phyloP scores from a whole-genome alignment of 1,140 invertebrate species.

The Heterodera schachtii region DNA sequence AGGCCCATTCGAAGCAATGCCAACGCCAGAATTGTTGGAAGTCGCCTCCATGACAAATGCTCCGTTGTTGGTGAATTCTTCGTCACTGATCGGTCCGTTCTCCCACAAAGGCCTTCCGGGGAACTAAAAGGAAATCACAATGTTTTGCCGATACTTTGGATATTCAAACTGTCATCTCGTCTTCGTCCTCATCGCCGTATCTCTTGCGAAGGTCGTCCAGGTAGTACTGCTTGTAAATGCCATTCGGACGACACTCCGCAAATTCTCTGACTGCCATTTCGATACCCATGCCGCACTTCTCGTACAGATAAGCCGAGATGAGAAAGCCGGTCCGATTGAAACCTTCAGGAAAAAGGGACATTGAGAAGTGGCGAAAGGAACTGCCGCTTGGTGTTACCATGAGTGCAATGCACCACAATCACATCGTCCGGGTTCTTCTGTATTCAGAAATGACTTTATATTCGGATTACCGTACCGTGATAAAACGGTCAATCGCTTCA shows the following conservation, averaged over 20 bases:
- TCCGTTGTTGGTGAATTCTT: conserved; percentile 27
- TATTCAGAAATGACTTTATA: conserved; percentile 12
- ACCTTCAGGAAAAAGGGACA: conserved; percentile 65
- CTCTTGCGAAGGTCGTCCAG: conserved; percentile 64
- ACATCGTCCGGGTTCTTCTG: conserved; percentile 52
- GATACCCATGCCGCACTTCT: conserved; percentile 76
- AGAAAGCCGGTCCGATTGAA: conserved; percentile 96
- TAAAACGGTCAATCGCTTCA: conserved; percentile 57
- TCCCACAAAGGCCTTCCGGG: conserved; percentile 58
- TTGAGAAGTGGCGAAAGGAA: neutral
- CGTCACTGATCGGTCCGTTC: conserved; percentile 33
- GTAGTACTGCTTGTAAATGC: conserved; percentile 77
- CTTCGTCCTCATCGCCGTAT: conserved; percentile 50
- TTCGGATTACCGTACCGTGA: conserved; percentile 32
- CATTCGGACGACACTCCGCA: conserved; percentile 72
- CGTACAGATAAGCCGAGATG: conserved; percentile 85
- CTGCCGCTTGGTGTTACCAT: conserved; percentile 70
- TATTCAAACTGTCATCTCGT: conserved; percentile 38
- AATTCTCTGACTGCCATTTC: conserved; percentile 81
- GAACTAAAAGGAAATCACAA: conserved; percentile 22
- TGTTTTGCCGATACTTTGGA: conserved; percentile 15
- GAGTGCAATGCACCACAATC: conserved; percentile 89
- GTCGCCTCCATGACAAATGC: conserved; percentile 11
- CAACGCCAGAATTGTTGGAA: neutral
- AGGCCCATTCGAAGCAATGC: neutral